These are phyloP conservation scores for Ascaphus truei DNA, from an alignment of 2,113 vertebrate species.

Conservation along the genomic window DNA sequence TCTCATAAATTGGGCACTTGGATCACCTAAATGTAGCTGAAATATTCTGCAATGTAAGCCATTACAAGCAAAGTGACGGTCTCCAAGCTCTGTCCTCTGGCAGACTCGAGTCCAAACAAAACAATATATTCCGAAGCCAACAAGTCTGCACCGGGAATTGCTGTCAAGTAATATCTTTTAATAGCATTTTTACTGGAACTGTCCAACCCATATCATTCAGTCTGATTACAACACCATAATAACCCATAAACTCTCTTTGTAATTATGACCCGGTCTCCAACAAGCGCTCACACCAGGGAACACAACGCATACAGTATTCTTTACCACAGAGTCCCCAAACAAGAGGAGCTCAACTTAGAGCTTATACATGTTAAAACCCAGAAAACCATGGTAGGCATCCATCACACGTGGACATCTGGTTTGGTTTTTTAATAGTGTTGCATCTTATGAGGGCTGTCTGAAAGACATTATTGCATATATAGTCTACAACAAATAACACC, in stretches of 20 bases:
- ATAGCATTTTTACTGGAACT: conserved; percentile 29
- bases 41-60: conserved; percentile 21
- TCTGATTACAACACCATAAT: neutral
- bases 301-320: neutral
- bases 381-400: no score
- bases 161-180: conserved; percentile 31
- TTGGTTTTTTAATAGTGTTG: no score
- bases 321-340: no score
- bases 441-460: no score
- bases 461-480: no score
- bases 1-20: conserved; percentile 29
- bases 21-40: conserved; percentile 24
- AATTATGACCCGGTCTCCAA: no score
- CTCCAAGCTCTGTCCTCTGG: conserved; percentile 26
- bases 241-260: conserved; percentile 12
- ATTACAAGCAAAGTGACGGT: conserved; percentile 29
- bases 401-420: no score
- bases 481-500: no score
- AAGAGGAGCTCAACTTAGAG: no score
- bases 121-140: conserved; percentile 24
- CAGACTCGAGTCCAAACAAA: conserved; percentile 26
- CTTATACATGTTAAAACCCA: no score
- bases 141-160: conserved; percentile 27
- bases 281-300: neutral
- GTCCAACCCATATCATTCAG: neutral